Evolutionary conservation across 30 jellyfish, hydroid and myxozoan genomes (phyloP).

Genomic region (Clytia hemisphaerica): DNA sequence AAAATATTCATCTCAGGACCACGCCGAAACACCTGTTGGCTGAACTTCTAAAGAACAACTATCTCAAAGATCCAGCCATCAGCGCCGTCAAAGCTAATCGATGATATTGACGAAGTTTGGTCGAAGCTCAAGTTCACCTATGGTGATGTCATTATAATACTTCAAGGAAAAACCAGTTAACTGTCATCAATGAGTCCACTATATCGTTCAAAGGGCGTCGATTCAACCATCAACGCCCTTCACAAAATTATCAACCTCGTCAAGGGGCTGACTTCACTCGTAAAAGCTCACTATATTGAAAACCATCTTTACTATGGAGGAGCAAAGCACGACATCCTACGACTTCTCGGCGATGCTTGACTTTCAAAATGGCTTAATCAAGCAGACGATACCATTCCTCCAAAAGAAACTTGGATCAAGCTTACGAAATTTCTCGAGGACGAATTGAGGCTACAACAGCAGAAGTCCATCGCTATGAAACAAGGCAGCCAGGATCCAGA

Average conservation of each 20-base stretch:
- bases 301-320: too few relatives aligned
- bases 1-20: too few relatives aligned
- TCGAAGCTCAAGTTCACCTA: slow-evolving; percentile 3
- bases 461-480: slow-evolving; percentile 16
- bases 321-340: too few relatives aligned
- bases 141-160: slow-evolving; percentile 23
- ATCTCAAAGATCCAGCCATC: slow-evolving; percentile 31
- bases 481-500: too few relatives aligned
- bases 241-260: too few relatives aligned
- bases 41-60: too few relatives aligned
- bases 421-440: slow-evolving; percentile 13
- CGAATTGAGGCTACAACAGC: not conserved
- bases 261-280: not conserved
- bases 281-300: too few relatives aligned
- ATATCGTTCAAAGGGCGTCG: not conserved
- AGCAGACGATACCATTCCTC: slow-evolving; percentile 3
- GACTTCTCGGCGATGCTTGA: too few relatives aligned
- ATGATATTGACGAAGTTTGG: slow-evolving; percentile 20
- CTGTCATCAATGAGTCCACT: too few relatives aligned
- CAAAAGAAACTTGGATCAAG: slow-evolving; percentile 27
- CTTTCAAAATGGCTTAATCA: too few relatives aligned
- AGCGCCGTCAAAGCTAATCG: slow-evolving; percentile 22
- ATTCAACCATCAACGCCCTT: too few relatives aligned
- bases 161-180: not conserved
- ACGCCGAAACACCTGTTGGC: too few relatives aligned